Evolutionary conservation across 1,140 invertebrate genomes (phyloP), one percentile per base, ranked within the genome.

Genomic region (Phymorhynchus buccinoides): DNA sequence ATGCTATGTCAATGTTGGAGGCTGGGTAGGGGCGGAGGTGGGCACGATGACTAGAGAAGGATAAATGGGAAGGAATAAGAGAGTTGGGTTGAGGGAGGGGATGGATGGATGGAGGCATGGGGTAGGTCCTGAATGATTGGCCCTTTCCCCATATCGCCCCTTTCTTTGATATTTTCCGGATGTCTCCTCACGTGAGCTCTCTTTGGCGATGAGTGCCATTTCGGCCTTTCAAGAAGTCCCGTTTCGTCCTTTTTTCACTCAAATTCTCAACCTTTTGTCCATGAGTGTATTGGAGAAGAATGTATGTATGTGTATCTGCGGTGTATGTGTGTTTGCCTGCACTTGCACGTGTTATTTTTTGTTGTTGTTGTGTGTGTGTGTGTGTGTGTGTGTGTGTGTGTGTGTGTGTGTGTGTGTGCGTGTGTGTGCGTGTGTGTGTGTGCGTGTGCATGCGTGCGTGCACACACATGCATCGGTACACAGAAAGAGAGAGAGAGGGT

Each of bases 301-400:
- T 7, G 7, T 4, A 27, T 9, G 4, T 27, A 27, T 4, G 62
- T 7, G 7, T 12, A 27, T 30, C 22, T 4, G 62, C n/a, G 62
- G 16, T 27, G 7, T 7, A 4, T 66, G 62, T 66, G 44, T 4
- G 62, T 27, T 18, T 7, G 62, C n/a, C 16, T 27, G 22, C 7
- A 30, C 7, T 9, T 7, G 62, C n/a, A 3, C 62, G 22, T 7
- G 62, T 9, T 66, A 27, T 3, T 18, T 66, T 66, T 9, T 3
- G 7, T 18, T 66, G 62, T 66, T 4, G 6, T 9, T 66, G 62
- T 66, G 7, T 66, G 62, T 22, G 7, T 71, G 66, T 35, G 68
- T 35, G 68, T 35, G 68, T 35, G 68, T 71, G 30, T 35, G 68
- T 71, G 68, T 71, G 68, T 71, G 68, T 35, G 68, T 71, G 6